A percentile compares a stretch with the other conserved stretches of the same genome.
Evolutionary conservation across 2,888 invertebrate species (phyloP).

Genomic region (Flabesymbios commensalis): DNA sequence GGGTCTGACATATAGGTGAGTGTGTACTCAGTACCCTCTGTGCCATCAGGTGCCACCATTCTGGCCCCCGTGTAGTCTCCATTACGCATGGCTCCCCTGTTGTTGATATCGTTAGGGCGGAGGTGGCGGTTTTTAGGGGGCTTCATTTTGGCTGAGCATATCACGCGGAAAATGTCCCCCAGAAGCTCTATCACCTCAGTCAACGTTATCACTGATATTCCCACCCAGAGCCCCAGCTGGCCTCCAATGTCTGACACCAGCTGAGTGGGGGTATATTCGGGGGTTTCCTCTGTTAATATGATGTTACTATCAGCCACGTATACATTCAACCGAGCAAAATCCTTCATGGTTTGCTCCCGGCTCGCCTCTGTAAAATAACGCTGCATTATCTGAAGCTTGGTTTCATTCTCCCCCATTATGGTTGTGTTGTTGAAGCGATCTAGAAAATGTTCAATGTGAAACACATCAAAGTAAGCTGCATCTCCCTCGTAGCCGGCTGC

Average conservation of each 20-base stretch:
- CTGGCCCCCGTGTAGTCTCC: too few species aligned
- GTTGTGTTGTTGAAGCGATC: slow-evolving; percentile 25
- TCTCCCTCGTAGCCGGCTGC: slow-evolving; percentile 36
- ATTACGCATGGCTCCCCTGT: too few species aligned
- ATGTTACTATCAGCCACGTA: slow-evolving; percentile 37
- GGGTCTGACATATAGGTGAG: too few species aligned
- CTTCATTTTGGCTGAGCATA: background rate
- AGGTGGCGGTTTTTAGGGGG: too few species aligned
- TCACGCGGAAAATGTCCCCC: background rate
- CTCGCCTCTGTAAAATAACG: slow-evolving; percentile 25
- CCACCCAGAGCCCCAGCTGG: slow-evolving; percentile 36
- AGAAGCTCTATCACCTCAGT: slow-evolving; percentile 32
- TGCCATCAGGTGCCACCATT: too few species aligned
- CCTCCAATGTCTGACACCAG: slow-evolving; percentile 34
- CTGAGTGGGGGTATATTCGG: slow-evolving; percentile 30
- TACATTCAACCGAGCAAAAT: slow-evolving; percentile 35
- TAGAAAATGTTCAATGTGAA: slow-evolving; percentile 29
- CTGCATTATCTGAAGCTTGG: slow-evolving; percentile 19
- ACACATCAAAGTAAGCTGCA: slow-evolving; percentile 35
- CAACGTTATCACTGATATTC: slow-evolving; percentile 33
- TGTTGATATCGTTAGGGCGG: too few species aligned
- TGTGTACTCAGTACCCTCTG: too few species aligned
- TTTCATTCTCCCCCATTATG: too few species aligned
- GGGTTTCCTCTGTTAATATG: slow-evolving; percentile 29
- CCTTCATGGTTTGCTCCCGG: slow-evolving; percentile 29